Conservation (phyloP, 2,797 vertebrate genomes). For the Poeciliopsis paucimaculata region DNA sequence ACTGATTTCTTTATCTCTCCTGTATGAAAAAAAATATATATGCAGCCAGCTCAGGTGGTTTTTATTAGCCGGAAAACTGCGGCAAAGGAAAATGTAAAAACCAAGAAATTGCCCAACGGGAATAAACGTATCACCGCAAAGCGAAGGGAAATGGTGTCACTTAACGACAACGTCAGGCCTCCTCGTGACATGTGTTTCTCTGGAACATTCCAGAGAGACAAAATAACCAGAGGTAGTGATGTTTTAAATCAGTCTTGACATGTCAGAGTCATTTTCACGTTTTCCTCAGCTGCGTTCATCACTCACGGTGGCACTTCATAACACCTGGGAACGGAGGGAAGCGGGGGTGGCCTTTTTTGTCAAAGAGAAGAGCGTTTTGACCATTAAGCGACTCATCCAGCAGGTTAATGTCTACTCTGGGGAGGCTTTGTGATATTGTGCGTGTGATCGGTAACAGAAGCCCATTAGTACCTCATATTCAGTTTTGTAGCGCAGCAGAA, state of each 20-base stretch:
- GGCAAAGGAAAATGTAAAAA: constrained; percentile 62
- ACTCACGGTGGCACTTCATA: constrained; percentile 62
- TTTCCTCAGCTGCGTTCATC: constrained; percentile 61
- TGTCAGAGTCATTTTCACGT: constrained; percentile 70
- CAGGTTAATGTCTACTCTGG: constrained; percentile 8
- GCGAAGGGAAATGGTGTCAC: constrained; percentile 32
- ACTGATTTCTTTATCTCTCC: constrained; percentile 71
- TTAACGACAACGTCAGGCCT: constrained; percentile 37
- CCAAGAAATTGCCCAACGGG: constrained; percentile 59
- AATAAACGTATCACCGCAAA: constrained; percentile 57
- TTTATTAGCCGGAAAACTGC: constrained; percentile 76
- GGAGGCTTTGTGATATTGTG: background rate
- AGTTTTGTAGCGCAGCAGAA: constrained; percentile 36
- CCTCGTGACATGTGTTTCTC: constrained; percentile 44
- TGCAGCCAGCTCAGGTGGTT: constrained; percentile 79
- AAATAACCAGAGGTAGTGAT: constrained; percentile 61
- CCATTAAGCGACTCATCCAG: constrained; percentile 17
- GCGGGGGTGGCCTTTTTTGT: constrained; percentile 38
- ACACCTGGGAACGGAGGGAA: constrained; percentile 55
- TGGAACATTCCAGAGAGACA: constrained; percentile 65
- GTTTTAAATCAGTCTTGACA: constrained; percentile 72
- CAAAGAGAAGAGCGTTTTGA: constrained; percentile 30
- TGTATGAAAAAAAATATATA: constrained; percentile 59
- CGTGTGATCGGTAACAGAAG: constrained; percentile 23
- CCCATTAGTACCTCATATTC: constrained; percentile 20